phyloP scores from a whole-genome alignment of 1,140 invertebrate species.

The Drosophila nebulosa region DNA sequence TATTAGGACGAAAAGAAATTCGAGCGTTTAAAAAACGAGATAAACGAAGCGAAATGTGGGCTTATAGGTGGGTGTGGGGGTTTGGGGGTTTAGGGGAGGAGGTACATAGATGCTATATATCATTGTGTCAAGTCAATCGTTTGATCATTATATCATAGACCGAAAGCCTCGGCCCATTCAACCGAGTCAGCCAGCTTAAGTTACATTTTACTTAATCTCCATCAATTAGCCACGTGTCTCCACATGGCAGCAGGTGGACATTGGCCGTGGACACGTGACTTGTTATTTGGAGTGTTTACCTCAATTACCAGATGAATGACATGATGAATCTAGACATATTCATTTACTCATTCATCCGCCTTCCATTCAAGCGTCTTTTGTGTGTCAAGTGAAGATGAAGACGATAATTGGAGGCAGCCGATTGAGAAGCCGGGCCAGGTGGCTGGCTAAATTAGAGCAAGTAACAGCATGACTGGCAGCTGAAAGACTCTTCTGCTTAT shows the following conservation, averaged over 20 bases:
- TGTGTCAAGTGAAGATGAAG: constrained; percentile 20
- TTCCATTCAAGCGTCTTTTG: constrained; percentile 11
- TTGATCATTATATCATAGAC: neutral
- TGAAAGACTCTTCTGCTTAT: no score
- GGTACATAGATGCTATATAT: neutral
- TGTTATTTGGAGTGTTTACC: neutral
- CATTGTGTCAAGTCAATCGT: neutral
- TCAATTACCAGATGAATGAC: neutral
- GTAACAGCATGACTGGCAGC: no score
- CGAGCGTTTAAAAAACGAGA: neutral
- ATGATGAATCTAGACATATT: neutral
- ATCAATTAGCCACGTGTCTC: constrained; percentile 35
- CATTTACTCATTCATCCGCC: neutral
- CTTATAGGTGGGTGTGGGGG: no score
- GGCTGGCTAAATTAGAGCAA: constrained; percentile 11
- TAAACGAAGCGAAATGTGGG: neutral
- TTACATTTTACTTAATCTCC: constrained; percentile 15
- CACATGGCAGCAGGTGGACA: constrained; percentile 19
- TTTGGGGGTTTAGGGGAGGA: no score
- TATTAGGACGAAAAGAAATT: neutral
- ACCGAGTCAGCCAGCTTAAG: constrained; percentile 1
- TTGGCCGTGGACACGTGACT: constrained; percentile 4
- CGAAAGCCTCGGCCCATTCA: neutral
- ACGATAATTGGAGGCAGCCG: neutral
- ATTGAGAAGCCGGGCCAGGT: constrained; percentile 7